Base-by-base conservation (phyloP, 2,113 vertebrate genomes). In the Gymnarchus niloticus region DNA sequence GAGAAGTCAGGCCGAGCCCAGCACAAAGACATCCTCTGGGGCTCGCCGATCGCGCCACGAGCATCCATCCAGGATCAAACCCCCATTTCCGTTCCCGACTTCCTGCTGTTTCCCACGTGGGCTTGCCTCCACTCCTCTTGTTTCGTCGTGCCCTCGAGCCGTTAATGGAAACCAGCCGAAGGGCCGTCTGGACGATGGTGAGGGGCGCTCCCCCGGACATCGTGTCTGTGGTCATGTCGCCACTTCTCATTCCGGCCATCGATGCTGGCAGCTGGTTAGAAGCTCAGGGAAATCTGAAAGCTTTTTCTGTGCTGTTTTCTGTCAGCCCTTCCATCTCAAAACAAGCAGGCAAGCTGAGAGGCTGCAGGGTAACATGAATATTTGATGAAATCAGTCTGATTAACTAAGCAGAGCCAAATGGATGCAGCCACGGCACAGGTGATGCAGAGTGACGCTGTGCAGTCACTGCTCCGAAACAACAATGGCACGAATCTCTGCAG, bases 321-420 rank as follows among this genome's bases (percentile, higher is more conserved):
- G 41, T 25, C 54, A 33, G 37, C 77, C 9, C 56, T n/a, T n/a
- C 51, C 10, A 23, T 33, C 84, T 73, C 51, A 88, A 90, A 87
- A 87, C 86, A 84, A 86, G 89, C 87, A 88, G 82, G 81, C 88
- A 90, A 10, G 85, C 88, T 37, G 91, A 89, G 85, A 54, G 65
- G 87, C 90, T 88, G 88, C 92, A 90, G 90, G 85, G 91, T 61
- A 84, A 37, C 78, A 92, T 94, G 91, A 88, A 93, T 93, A 90
- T 93, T 93, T 93, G 90, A 93, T 94, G 91, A 93, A 92, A 93
- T 92, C 91, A 87, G 59, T 83, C 85, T 92, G 90, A 92, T 93
- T 93, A 92, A 90, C 88, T 83, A 84, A 87, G 86, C 88, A 73
- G 87, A 84, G 86, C 85, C 23, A 10, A 90, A 88, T 83, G 86